These are phyloP conservation scores for Epinotia brunnichana DNA, from an alignment of 2,888 invertebrate species.

Conservation along the genomic window DNA sequence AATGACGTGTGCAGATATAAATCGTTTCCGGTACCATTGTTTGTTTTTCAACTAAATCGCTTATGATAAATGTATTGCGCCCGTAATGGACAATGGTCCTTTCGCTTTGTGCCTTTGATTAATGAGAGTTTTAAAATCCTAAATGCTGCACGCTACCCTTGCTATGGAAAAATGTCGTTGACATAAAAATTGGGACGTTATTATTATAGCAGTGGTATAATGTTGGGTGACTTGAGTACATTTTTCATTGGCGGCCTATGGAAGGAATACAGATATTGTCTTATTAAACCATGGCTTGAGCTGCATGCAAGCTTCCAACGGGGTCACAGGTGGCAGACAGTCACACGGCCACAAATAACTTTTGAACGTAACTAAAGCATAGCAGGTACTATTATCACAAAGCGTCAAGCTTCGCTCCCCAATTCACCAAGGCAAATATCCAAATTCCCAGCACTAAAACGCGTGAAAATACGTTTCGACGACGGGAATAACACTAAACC, in stretches of 20 bases:
- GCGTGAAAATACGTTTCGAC: constrained; percentile 1
- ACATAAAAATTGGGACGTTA: constrained; percentile 33
- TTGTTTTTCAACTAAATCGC: constrained; percentile 56
- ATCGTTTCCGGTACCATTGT: constrained; percentile 54
- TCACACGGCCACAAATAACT: too few relatives aligned
- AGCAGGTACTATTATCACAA: too few relatives aligned
- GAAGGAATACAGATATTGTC: too few relatives aligned
- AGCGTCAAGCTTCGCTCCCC: background rate
- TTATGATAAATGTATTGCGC: constrained; percentile 76
- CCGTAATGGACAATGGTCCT: constrained; percentile 57
- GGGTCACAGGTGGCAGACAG: too few relatives aligned
- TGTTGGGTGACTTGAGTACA: background rate
- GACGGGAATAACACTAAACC: constrained; percentile 6
- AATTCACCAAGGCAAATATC: constrained; percentile 6
- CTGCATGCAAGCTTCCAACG: too few relatives aligned
- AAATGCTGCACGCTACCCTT: constrained; percentile 50
- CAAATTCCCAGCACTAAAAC: constrained; percentile 9
- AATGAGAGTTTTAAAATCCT: constrained; percentile 58
- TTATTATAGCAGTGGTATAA: constrained; percentile 33
- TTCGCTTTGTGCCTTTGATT: constrained; percentile 57
- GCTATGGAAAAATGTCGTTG: constrained; percentile 39
- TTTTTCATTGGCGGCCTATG: too few relatives aligned
- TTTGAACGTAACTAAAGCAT: too few relatives aligned
- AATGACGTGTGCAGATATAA: constrained; percentile 68
- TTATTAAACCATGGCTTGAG: too few relatives aligned